Evolutionary conservation across 1,140 invertebrate species (phyloP).

Genomic region (Dreissena polymorpha): DNA sequence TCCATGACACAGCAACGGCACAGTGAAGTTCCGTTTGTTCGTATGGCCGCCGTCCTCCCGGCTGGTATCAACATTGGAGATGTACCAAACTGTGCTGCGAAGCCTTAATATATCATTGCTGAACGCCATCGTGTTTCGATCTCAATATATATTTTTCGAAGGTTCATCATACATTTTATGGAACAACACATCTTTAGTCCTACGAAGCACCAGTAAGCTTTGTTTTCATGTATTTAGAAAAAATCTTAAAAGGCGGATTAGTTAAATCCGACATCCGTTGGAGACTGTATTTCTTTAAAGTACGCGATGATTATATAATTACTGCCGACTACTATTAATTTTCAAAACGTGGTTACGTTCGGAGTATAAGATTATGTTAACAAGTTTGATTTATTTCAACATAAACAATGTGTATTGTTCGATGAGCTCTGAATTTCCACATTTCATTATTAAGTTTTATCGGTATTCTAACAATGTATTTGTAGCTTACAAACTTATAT

Average conservation of each 20-base stretch:
- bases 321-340: no score
- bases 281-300: not conserved
- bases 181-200: not conserved
- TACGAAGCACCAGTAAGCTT: slow-evolving; percentile 19
- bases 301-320: not conserved
- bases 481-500: no score
- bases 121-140: no score
- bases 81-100: not conserved
- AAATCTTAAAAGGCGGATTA: not conserved
- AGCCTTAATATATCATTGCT: not conserved
- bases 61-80: not conserved
- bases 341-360: no score
- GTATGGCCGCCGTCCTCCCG: not conserved
- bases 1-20: not conserved
- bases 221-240: not conserved
- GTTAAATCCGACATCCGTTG: not conserved
- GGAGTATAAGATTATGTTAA: no score
- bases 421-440: no score
- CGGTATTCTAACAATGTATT: no score
- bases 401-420: no score
- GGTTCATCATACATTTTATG: not conserved
- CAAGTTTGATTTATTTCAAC: no score
- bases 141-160: not conserved
- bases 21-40: slow-evolving; percentile 24
- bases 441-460: no score